phyloP scores from a whole-genome alignment of 2,888 invertebrate species.

The Cinara cedri region DNA sequence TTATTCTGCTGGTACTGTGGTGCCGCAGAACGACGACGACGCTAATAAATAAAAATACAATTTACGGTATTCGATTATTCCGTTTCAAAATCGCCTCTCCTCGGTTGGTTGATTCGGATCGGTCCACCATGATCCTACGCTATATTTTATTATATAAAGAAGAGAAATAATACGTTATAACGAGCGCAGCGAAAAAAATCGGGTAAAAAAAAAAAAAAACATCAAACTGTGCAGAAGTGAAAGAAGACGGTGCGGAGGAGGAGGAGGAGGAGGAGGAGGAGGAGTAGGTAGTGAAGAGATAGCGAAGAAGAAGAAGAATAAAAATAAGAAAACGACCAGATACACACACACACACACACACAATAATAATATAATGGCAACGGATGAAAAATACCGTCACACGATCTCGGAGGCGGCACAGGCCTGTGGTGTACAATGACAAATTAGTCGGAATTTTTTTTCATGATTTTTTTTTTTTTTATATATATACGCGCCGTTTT shows the following conservation, averaged over 20 bases:
- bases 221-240: slow-evolving; percentile 23
- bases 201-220: slow-evolving; percentile 36
- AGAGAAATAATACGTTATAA: slow-evolving; percentile 51
- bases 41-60: slow-evolving; percentile 55
- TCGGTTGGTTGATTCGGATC: slow-evolving; percentile 56
- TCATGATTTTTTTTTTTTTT: slow-evolving; percentile 10
- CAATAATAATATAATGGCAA: slow-evolving; percentile 32
- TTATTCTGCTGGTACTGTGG: slow-evolving; percentile 35
- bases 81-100: slow-evolving; percentile 52
- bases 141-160: neutral
- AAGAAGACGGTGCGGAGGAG: neutral
- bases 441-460: slow-evolving; percentile 53
- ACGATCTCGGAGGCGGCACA: slow-evolving; percentile 26
- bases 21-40: neutral
- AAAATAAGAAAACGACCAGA: slow-evolving; percentile 44
- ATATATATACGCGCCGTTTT: neutral
- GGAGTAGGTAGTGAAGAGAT: neutral
- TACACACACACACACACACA: neutral
- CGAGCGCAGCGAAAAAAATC: slow-evolving; percentile 53
- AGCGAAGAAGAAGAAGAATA: neutral
- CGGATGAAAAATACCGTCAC: slow-evolving; percentile 56
- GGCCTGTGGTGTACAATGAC: slow-evolving; percentile 24
- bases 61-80: slow-evolving; percentile 57
- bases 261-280: neutral
- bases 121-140: slow-evolving; percentile 55